Base-by-base conservation (phyloP, 2,113 vertebrate species). In the Scolopax mira region DNA sequence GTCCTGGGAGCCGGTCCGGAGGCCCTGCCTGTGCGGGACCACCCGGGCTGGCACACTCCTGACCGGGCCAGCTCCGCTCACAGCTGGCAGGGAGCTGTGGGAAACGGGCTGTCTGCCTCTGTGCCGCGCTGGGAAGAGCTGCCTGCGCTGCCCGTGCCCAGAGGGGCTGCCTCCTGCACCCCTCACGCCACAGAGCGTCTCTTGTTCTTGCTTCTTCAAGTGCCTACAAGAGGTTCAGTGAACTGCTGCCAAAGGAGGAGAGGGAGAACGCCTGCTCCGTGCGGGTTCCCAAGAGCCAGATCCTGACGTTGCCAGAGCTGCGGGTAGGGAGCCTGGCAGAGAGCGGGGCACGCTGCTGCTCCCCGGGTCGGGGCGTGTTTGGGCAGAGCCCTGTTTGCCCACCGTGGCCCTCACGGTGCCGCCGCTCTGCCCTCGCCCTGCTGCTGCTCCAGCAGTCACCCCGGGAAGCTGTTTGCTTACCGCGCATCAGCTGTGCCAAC, bases 221-320 rank as follows among this genome's bases (percentile, higher is more conserved):
- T n/a, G 99, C 99, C 85, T 98, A 99, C 98, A 98, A 98, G 94
- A 97, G 98, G 93, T 99, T 99, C 96, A 97, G 94, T 71, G 99
- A 99, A 46, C 98, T 99, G 71, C 97, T 99, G 64, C 94, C 97
- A 3, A 98, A 91, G 92, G 98, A 99, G 41, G 89, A 97, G 87
- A 28, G 60, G 80, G 79, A 88, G 17, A 91, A 91, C 55, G 93
- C 77, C 46, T 66, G 89, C 54, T 74, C 73, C 1, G 35, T 12
- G 1, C 97, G 99, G 18, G 85, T 99, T 9, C 90, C 98, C 57
- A 97, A 98, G 96, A 96, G 94, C 22, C 98, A 28, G 85, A 96
- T 99, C 67, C 96, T 98, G 33, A 97, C 95, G 33, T 95, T 99
- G 90, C 99, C 99, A 3, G 99, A 99, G 93, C 98, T 99, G 82